Evolutionary conservation across 2,113 vertebrate genomes (phyloP), one percentile per base, ranked within the genome.

Genomic region (Leptosomus discolor): DNA sequence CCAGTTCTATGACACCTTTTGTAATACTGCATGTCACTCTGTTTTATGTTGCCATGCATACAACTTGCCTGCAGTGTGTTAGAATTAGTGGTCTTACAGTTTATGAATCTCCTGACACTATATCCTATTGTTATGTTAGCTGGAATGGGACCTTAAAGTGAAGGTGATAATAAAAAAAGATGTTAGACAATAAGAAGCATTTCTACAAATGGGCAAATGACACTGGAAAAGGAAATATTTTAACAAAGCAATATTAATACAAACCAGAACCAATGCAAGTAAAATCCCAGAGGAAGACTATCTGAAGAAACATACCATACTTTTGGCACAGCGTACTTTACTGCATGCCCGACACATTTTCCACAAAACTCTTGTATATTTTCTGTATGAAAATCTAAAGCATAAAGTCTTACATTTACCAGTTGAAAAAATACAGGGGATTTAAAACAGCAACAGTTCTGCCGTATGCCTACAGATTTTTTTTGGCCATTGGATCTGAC

Each of bases 311-410:
- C 15, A 53, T 61, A 68, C 56, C 68, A 78, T 61, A 81, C 12
- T 87, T 94, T 73, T 93, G 92, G 91, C 85, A 90, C 57, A 46
- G 26, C 5, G 2, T 21, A 46, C 63, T 87, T 96, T 85, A 75
- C 22, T 94, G 70, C 51, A 51, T 88, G 86, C 61, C 88, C 0
- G 0, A 78, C 63, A 91, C 92, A 80, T 96, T 95, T 97, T 97
- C 81, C 73, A 94, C 73, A 94, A 97, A 96, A 58, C 70, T 39
- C 43, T 94, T 97, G 92, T 94, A 90, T 97, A 96, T 97, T 97
- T 97, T 97, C 85, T 88, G 54, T 94, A 86, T 91, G 89, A 88
- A 94, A 93, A 88, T 84, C 79, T 88, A 77, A 96, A 91, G 78
- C 87, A 88, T 85, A 53, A 83, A 94, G n/a, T 85, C 65, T 95